Base-by-base conservation (phyloP, 2,888 invertebrate species). In the Apamea epomidion region DNA sequence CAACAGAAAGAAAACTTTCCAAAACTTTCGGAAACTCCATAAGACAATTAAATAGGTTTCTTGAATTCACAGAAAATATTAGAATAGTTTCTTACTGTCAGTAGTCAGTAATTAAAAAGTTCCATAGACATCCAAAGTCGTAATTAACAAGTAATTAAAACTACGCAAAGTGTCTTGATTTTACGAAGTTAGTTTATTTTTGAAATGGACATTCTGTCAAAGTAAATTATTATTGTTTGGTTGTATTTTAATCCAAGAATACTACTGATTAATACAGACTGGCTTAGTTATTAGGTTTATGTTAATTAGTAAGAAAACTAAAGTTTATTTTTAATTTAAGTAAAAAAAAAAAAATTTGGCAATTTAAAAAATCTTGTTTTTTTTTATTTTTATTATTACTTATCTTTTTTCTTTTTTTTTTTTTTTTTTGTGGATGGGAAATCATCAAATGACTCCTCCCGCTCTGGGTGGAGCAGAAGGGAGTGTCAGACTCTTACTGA, bases 81-180 rank as follows among this genome's bases (percentile, higher is more conserved):
- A 65, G 25, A 73, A 67, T 65, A 74, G 58, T 79, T 86, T 29
- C 54, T 7, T 67, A 70, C 32, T 29, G 60, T 64, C 74, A 25
- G 54, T 77, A 42, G 32, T n/a, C 16, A 74, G 75, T 82, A 83
- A 89, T 89, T 89, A 89, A 82, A 82, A 89, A 89, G 70, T 88
- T 85, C 68, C 84, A 69, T 73, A 81, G 81, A 87, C 71, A 62
- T 84, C 74, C 37, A 51, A 84, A 89, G 78, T 82, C 37, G 25
- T 85, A 85, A 88, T 89, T 84, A 88, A 76, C 29, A 32, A 78
- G 67, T 70, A 89, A 89, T 89, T 88, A 89, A 89, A 89, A 88
- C 78, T 78, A 82, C n/a, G 45, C 65, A 60, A 85, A 75, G 65
- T 80, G 87, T 64, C 72, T 72, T 77, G 62, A 51, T 65, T 76